Base-by-base conservation (phyloP, 2,113 vertebrate species). In the Raja brachyura region DNA sequence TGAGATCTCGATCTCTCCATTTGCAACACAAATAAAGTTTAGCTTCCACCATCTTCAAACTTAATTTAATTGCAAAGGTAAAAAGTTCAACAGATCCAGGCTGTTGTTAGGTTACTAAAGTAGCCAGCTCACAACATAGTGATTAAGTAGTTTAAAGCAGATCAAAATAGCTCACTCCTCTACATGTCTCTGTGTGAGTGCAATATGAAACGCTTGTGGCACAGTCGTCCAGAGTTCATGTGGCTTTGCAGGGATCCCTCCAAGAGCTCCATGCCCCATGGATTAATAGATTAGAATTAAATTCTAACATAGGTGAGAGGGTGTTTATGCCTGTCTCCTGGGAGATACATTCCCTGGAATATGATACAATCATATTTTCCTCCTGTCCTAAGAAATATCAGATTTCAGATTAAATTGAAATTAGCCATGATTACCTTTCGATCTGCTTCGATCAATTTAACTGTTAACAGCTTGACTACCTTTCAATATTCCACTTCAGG, bases 251-350 rank as follows among this genome's bases (percentile, higher is more conserved):
- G 33, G 73, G 20, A 54, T 92, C 66, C 48, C 10, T 59, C 25
- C 0, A 28, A 56, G 54, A 85, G 81, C 33, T 59, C 4, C 20
- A 56, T 56, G 3, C 39, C 13, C 90, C 39, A 48, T 22, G 2
- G 8, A 73, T 92, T 92, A 92, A 92, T 92, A 73, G 33, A 70
- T 54, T 92, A 39, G 90, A 54, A 92, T 92, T 92, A 74, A 33
- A 70, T 22, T 48, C 6, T 31, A 70, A n/a, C 3, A n/a, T 20
- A 74, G 70, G 90, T 73, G 68, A 92, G 73, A 92, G 66, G 68
- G 18, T 48, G 66, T 18, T 92, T 92, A 48, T 73, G 59, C 28
- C 90, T 92, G 90, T 54, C 22, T 92, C 90, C 90, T 48, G 90
- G 90, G 90, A 74, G 31, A 74, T 92, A 73, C 39, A 73, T 92